A percentile compares a stretch with the other conserved stretches of the same genome.
These are phyloP conservation scores for Drosophila cyrtoloma DNA, from an alignment of 2,888 invertebrate species.

Conservation along the genomic window DNA sequence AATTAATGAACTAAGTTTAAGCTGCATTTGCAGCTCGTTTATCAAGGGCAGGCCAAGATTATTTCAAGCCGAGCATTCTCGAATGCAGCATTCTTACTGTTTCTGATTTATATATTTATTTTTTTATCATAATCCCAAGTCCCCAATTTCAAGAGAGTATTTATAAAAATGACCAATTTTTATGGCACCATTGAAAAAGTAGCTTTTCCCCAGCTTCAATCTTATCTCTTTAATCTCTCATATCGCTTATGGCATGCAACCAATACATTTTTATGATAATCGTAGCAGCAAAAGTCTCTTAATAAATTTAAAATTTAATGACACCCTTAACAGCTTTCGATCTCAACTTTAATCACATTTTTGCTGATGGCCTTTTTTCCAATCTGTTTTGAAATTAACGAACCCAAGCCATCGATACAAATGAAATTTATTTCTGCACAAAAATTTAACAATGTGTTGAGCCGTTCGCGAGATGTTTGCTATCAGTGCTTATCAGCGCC, in stretches of 20 bases:
- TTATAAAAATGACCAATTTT: neutral
- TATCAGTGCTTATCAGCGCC: slow-evolving; percentile 3
- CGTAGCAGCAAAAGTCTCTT: neutral
- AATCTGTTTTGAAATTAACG: neutral
- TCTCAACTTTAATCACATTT: slow-evolving; percentile 4
- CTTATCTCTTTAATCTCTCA: neutral
- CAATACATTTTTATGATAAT: neutral
- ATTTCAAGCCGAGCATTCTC: neutral
- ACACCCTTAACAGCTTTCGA: neutral
- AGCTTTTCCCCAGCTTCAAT: neutral
- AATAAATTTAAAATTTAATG: neutral
- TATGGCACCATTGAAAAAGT: neutral
- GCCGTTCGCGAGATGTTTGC: neutral
- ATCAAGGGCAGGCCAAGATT: neutral
- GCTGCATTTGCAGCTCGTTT: neutral
- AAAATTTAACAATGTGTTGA: slow-evolving; percentile 15
- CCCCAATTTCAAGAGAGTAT: neutral
- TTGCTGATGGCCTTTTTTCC: neutral
- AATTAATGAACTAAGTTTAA: slow-evolving; percentile 1
- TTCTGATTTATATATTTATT: too few relatives aligned
- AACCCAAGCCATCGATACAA: neutral
- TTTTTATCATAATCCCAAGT: neutral
- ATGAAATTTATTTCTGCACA: slow-evolving; percentile 2
- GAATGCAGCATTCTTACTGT: too few relatives aligned
- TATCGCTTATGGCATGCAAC: neutral